phyloP scores from a whole-genome alignment of 2,113 vertebrate species.

The Uropsilus gracilis region DNA sequence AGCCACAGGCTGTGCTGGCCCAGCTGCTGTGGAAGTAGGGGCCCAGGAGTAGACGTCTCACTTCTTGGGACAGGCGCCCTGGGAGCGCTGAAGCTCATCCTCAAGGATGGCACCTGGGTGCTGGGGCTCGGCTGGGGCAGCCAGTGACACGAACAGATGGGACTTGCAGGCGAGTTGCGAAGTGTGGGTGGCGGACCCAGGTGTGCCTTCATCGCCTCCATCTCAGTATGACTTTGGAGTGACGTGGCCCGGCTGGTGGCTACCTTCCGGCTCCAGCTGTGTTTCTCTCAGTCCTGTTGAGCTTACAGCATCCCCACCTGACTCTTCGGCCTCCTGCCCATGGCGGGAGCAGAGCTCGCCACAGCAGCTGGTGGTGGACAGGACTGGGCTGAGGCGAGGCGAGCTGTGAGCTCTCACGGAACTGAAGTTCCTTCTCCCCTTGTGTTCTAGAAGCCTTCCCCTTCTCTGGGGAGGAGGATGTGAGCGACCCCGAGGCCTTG shows the following conservation, averaged over 20 bases:
- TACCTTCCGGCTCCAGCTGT: neutral
- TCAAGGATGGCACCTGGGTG: neutral
- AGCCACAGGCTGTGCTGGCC: neutral
- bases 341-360: neutral
- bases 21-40: neutral
- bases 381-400: too few species aligned
- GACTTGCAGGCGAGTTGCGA: neutral
- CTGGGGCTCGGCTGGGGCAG: neutral
- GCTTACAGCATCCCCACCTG: neutral
- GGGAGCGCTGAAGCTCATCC: neutral
- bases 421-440: neutral
- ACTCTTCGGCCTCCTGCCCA: neutral
- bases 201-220: fast-evolving
- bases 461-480: conserved; percentile 88
- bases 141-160: fast-evolving
- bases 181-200: too few species aligned
- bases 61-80: neutral
- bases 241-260: neutral
- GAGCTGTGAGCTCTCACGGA: too few species aligned
- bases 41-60: neutral
- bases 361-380: too few species aligned
- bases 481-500: conserved; percentile 87
- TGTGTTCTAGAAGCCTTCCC: conserved; percentile 85
- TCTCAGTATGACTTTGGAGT: neutral
- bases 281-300: neutral